Base-by-base conservation (phyloP, 2,113 vertebrate genomes). In the Puma concolor region DNA sequence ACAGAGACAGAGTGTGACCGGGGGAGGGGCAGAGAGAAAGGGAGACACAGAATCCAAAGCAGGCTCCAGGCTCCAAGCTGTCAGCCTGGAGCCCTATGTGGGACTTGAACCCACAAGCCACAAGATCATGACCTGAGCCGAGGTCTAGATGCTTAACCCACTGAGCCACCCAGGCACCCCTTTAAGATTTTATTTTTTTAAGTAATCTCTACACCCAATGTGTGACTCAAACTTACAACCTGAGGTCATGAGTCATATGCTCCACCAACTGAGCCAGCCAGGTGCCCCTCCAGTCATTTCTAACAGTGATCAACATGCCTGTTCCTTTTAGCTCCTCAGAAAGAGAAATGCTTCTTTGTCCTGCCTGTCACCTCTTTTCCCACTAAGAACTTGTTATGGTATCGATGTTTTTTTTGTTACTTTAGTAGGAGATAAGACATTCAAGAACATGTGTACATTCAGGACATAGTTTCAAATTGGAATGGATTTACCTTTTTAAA, bases 11-110 rank as follows among this genome's bases (percentile, higher is more conserved):
- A 69, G 67, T 33, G n/a, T 33, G n/a, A 36, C 33, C 16, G 3
- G 67, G 16, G 33, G 8, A 69, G 67, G 3, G 8, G 16, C 67
- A 19, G 67, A 69, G 36, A 23, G 69, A 72, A 21, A 23, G 2
- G 57, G 57, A 57, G 57, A 57, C 57, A 54, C 54, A 57, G 57
- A 9, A 57, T 57, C 19, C 7, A 7, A 57, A 57, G 57, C 57
- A 57, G 6, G 19, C 21, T 57, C 57, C 19, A 57, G 57, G 5
- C 57, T 57, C 57, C 21, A 0, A 57, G 21, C 57, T 23, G 21
- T 60, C 57, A 21, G 69, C 69, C 23, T 2, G 15, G n/a, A 71
- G 16, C n/a, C 17, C 17, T 3, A 71, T 17, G 0, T 0, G 1
- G 17, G n/a, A 8, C n/a, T 71, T 17, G 15, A 71, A 21, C n/a